Evolutionary conservation across 2,113 vertebrate species (phyloP).

Genomic region (Rafetus swinhoei): DNA sequence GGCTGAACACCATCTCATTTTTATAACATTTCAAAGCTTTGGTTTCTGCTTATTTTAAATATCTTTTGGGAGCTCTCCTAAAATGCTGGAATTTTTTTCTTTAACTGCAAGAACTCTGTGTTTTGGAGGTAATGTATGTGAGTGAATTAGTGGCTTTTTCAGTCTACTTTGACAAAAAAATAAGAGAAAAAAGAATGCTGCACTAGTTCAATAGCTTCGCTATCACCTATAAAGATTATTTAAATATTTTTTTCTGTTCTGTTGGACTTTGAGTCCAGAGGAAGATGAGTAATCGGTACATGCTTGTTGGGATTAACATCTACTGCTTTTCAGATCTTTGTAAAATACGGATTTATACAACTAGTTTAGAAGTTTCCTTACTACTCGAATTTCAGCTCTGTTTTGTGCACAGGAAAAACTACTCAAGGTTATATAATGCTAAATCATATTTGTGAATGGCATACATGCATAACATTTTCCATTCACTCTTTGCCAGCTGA

Average conservation of each 20-base stretch:
- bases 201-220: background rate
- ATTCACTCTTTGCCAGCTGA: constrained; percentile 67
- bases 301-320: background rate
- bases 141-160: background rate
- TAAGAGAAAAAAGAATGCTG: background rate
- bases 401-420: background rate
- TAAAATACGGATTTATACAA: background rate
- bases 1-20: background rate
- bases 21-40: background rate
- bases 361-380: background rate
- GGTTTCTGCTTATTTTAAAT: background rate
- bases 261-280: background rate
- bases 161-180: background rate
- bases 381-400: constrained; percentile 1
- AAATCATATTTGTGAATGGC: constrained; percentile 35
- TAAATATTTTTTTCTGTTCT: background rate
- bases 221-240: background rate
- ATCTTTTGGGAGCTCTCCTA: background rate
- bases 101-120: background rate
- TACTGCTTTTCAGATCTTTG: background rate
- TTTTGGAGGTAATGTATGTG: background rate
- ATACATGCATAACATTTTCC: constrained; percentile 60
- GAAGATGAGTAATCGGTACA: background rate
- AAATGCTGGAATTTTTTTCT: background rate
- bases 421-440: constrained; percentile 16